Percentiles rank a stretch among this genome's conserved stretches.
Evolutionary conservation across 2,888 invertebrate species (phyloP).

Genomic region (Teinopalpus imperialis): DNA sequence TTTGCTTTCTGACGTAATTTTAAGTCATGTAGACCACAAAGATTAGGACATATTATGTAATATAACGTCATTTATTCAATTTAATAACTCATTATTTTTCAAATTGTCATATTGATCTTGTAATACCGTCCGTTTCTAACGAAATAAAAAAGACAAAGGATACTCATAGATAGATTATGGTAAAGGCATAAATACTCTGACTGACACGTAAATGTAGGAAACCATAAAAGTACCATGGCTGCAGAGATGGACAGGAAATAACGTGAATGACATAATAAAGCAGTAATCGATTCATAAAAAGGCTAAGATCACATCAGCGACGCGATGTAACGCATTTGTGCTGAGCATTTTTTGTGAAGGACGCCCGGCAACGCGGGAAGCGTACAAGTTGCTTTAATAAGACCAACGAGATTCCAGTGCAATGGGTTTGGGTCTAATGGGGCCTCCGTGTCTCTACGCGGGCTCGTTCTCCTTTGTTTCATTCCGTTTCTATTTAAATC

Average conservation of each 20-base stretch:
- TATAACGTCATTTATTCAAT: too few relatives aligned
- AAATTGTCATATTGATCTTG: too few relatives aligned
- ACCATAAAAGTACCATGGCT: constrained; percentile 15
- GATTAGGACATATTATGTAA: too few relatives aligned
- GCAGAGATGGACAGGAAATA: constrained; percentile 24
- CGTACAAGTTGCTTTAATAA: constrained; percentile 55
- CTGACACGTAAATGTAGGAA: not conserved
- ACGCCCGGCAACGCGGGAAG: constrained; percentile 56
- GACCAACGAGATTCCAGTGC: constrained; percentile 22
- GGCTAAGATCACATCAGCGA: constrained; percentile 51
- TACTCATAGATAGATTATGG: not conserved
- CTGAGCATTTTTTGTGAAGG: constrained; percentile 60
- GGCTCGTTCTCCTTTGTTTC: constrained; percentile 22
- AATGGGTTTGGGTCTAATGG: constrained; percentile 16
- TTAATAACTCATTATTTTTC: too few relatives aligned
- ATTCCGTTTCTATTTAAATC: constrained; percentile 28
- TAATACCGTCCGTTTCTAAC: too few relatives aligned
- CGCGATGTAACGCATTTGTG: constrained; percentile 56
- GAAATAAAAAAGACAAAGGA: too few relatives aligned
- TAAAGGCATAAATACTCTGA: not conserved
- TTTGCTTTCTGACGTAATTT: too few relatives aligned
- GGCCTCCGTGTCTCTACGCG: constrained; percentile 12
- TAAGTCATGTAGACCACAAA: too few relatives aligned
- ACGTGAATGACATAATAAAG: constrained; percentile 25
- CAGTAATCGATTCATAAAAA: constrained; percentile 39